A percentile compares a stretch with the other conserved stretches of the same genome.
phyloP scores from a whole-genome alignment of 2,797 vertebrate species.

The Mionectes olivaceus region DNA sequence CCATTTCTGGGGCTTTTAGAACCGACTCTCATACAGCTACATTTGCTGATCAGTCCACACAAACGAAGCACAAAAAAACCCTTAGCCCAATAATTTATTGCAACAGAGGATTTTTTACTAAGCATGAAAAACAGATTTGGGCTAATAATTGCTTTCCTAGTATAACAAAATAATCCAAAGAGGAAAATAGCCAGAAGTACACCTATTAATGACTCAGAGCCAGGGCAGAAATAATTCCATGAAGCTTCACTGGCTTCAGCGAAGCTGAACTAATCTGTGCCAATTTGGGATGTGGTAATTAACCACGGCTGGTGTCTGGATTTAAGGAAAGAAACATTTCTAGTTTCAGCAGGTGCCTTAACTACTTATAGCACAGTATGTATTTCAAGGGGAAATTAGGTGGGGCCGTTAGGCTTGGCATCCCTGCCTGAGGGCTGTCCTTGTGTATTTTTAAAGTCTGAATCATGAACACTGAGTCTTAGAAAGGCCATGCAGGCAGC shows the following conservation, averaged over 20 bases:
- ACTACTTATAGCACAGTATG: neutral
- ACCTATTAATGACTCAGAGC: neutral
- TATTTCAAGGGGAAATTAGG: neutral
- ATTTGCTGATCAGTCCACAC: neutral
- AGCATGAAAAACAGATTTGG: neutral
- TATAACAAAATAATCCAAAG: neutral
- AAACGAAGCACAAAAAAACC: neutral
- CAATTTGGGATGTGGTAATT: neutral
- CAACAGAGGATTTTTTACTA: neutral
- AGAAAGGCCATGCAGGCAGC: neutral
- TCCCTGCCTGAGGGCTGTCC: neutral
- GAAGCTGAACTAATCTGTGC: neutral
- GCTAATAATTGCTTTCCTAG: neutral
- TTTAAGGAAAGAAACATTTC: slow-evolving; percentile 4
- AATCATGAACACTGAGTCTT: neutral
- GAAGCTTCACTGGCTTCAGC: neutral
- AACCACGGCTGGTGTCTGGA: neutral
- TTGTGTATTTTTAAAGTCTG: neutral
- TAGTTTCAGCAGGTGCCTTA: neutral
- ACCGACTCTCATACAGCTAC: neutral
- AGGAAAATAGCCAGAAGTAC: neutral
- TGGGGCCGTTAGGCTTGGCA: neutral
- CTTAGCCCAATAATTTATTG: neutral
- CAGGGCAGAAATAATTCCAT: neutral
- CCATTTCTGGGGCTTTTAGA: neutral